Conservation (phyloP, 23 tunicate genomes). For the Trididemnum nubilum region DNA sequence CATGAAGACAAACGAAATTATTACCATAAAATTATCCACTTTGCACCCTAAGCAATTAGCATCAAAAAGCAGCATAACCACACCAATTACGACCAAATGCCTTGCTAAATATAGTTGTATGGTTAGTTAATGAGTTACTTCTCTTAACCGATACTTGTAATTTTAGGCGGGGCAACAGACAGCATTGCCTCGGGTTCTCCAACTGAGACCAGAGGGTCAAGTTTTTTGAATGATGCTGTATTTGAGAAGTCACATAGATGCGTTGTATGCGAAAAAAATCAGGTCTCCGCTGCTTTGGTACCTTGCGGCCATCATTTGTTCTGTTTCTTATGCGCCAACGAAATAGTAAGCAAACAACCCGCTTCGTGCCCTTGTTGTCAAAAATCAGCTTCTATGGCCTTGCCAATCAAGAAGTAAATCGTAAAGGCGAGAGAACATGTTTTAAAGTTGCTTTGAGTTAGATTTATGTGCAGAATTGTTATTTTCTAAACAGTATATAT, state of each 20-base stretch:
- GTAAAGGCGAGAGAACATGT: neutral
- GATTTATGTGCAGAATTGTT: neutral
- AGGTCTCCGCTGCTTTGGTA: constrained; percentile 75
- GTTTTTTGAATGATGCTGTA: neutral
- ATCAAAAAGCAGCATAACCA: too few species aligned
- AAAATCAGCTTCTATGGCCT: constrained; percentile 57
- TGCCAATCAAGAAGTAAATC: constrained; percentile 51
- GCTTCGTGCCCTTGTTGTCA: constrained; percentile 69
- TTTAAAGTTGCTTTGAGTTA: neutral
- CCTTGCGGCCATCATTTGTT: constrained; percentile 92
- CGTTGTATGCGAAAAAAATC: constrained; percentile 53
- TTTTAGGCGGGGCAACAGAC: constrained; percentile 60
- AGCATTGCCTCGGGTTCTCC: constrained; percentile 75
- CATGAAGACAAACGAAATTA: too few species aligned
- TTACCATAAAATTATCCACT: too few species aligned
- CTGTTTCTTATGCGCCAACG: constrained; percentile 70
- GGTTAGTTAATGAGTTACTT: neutral
- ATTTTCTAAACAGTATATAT: neutral
- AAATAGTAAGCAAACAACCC: constrained; percentile 26
- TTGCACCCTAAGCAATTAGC: too few species aligned
- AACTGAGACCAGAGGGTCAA: neutral
- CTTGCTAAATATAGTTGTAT: neutral
- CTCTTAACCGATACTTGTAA: neutral
- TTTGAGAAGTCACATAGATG: constrained; percentile 37
- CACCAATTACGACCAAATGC: neutral